A percentile compares a stretch with the other conserved stretches of the same genome.
Evolutionary conservation across 2,888 invertebrate genomes (phyloP).

Genomic region (Didymodactylos carnosus): DNA sequence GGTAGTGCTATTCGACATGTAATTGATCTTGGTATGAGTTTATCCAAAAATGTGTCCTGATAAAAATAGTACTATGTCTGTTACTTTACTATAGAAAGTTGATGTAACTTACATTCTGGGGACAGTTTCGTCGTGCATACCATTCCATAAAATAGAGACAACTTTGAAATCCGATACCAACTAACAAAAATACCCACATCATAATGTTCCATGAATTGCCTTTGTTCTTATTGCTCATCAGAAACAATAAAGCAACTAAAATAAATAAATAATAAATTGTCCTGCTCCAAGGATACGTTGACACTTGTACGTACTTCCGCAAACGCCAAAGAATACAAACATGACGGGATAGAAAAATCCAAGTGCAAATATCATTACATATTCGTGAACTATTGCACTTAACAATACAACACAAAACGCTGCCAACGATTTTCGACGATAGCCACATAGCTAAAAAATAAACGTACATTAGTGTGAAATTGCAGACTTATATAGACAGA

Average conservation of each 20-base stretch:
- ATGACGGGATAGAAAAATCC: constrained; percentile 71
- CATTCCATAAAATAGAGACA: constrained; percentile 65
- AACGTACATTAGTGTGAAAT: constrained; percentile 31
- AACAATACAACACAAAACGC: constrained; percentile 47
- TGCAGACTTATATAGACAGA: constrained; percentile 17
- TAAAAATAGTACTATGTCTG: background rate
- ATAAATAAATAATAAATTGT: too few relatives aligned
- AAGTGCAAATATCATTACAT: constrained; percentile 55
- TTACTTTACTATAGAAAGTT: background rate
- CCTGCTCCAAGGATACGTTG: background rate
- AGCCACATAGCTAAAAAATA: constrained; percentile 3
- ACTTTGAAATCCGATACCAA: constrained; percentile 56
- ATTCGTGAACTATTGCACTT: constrained; percentile 72
- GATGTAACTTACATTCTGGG: background rate
- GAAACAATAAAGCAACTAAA: constrained; percentile 32
- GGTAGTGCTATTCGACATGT: background rate
- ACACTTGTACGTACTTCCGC: constrained; percentile 37
- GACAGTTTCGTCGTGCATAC: constrained; percentile 55
- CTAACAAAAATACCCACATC: constrained; percentile 57
- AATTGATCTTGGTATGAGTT: constrained; percentile 5
- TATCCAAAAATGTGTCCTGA: constrained; percentile 2
- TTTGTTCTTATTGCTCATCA: constrained; percentile 36
- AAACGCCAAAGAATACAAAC: constrained; percentile 52
- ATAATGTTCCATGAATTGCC: constrained; percentile 35
- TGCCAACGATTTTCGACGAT: background rate